These are phyloP conservation scores for Herpetotheres cachinnans DNA, from an alignment of 2,113 vertebrate species.

Conservation along the genomic window DNA sequence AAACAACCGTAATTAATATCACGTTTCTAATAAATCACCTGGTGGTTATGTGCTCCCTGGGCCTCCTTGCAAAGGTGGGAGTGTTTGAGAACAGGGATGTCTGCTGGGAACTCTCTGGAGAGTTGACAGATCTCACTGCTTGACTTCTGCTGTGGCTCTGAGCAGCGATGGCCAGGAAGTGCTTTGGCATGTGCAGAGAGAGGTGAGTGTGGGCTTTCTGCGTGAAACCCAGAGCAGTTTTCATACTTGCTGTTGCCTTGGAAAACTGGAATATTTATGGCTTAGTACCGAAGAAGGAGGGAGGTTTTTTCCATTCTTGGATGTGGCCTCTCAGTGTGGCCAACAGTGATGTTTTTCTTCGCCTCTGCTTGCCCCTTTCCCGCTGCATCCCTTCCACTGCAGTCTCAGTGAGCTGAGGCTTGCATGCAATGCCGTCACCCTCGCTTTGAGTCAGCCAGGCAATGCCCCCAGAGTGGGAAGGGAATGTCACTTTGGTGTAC, in stretches of 20 bases:
- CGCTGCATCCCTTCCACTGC: neutral
- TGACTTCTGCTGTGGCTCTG: neutral
- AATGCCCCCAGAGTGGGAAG: neutral
- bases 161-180: neutral
- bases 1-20: neutral
- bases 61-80: neutral
- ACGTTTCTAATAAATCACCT: neutral
- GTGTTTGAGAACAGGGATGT: neutral
- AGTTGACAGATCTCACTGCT: neutral
- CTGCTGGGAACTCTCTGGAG: neutral
- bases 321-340: neutral
- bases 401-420: neutral
- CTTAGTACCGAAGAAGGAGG: neutral
- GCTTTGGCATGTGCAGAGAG: neutral
- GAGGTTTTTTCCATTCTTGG: slow-evolving; percentile 2
- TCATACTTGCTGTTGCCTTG: slow-evolving; percentile 1
- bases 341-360: neutral
- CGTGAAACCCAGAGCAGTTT: neutral
- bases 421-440: neutral
- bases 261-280: slow-evolving; percentile 31
- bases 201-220: neutral
- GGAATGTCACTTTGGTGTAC: slow-evolving; percentile 3
- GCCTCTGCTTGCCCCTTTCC: neutral
- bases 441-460: neutral
- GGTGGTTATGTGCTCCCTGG: neutral